phyloP scores from a whole-genome alignment of 2,113 vertebrate genomes.

The Dasyurus viverrinus region DNA sequence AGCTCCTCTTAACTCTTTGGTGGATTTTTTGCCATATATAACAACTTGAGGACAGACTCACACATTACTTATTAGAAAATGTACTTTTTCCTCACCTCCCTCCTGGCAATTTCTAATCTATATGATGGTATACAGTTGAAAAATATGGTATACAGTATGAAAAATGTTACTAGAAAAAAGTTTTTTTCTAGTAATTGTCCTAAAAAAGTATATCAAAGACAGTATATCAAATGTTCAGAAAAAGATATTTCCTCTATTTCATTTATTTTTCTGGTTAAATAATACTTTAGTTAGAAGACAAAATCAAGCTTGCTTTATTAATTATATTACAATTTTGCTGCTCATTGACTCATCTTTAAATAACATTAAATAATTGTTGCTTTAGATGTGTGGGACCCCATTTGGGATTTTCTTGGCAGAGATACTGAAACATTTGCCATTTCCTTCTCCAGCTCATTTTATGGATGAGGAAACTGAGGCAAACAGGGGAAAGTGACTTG shows the following conservation, averaged over 20 bases:
- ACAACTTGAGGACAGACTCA: not conserved
- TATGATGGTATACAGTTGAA: not conserved
- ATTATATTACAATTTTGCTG: not conserved
- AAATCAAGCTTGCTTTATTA: not conserved
- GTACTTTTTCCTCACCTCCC: not conserved
- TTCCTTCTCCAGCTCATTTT: not conserved
- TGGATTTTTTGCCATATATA: no score
- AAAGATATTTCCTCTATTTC: not conserved
- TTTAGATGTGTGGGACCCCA: not conserved
- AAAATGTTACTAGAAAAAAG: not conserved
- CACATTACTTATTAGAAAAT: not conserved
- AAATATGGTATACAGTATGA: not conserved
- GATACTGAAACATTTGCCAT: not conserved
- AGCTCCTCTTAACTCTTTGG: no score
- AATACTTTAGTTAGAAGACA: not conserved
- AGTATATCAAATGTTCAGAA: slow-evolving; percentile 24
- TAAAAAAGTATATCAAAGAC: slow-evolving; percentile 23
- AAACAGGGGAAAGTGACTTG: not conserved
- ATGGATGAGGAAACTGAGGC: not conserved
- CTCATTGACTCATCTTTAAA: slow-evolving; percentile 20
- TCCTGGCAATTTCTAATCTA: not conserved
- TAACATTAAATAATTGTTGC: not conserved
- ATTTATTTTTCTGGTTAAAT: slow-evolving; percentile 19
- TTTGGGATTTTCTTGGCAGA: not conserved
- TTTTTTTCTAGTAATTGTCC: not conserved